A percentile compares a stretch with the other conserved stretches of the same genome.
Evolutionary conservation across 2,888 invertebrate species (phyloP).

Genomic region (Odontothrips loti): DNA sequence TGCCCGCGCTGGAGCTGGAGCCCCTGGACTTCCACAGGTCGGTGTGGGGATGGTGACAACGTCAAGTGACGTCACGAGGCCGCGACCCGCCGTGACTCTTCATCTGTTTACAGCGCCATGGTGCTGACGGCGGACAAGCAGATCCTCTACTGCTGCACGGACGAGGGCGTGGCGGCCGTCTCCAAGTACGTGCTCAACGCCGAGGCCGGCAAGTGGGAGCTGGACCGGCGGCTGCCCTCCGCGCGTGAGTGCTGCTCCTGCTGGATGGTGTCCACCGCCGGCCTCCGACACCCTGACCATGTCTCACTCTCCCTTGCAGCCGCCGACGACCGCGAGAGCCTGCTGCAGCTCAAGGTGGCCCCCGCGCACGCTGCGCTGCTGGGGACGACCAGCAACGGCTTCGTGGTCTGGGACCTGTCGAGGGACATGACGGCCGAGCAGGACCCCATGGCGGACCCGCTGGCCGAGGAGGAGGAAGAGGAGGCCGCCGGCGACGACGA

Average conservation of each 20-base stretch:
- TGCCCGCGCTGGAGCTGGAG: constrained; percentile 52
- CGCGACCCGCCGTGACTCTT: too few species aligned
- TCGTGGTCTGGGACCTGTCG: constrained; percentile 75
- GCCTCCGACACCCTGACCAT: not conserved
- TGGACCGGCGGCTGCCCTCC: constrained; percentile 58
- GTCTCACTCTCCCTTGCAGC: constrained; percentile 42
- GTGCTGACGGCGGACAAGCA: constrained; percentile 63
- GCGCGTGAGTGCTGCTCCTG: constrained; percentile 42
- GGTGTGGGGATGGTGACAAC: constrained; percentile 31
- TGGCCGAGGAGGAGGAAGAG: not conserved
- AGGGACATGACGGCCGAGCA: constrained; percentile 48
- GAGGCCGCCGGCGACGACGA: not conserved
- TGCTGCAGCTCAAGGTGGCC: constrained; percentile 78
- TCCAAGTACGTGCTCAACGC: constrained; percentile 50
- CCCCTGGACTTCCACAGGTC: constrained; percentile 58
- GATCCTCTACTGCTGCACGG: constrained; percentile 65
- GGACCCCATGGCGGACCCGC: constrained; percentile 28
- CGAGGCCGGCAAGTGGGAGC: constrained; percentile 58
- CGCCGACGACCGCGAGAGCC: constrained; percentile 68
- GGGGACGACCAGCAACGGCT: constrained; percentile 80
- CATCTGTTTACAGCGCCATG: constrained; percentile 55
- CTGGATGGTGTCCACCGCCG: too few species aligned
- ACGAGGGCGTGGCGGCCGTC: constrained; percentile 50
- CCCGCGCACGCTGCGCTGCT: constrained; percentile 74
- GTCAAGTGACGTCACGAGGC: too few species aligned